Evolutionary conservation across 2,113 vertebrate species (phyloP).

Genomic region (Colistium nudipinnis): DNA sequence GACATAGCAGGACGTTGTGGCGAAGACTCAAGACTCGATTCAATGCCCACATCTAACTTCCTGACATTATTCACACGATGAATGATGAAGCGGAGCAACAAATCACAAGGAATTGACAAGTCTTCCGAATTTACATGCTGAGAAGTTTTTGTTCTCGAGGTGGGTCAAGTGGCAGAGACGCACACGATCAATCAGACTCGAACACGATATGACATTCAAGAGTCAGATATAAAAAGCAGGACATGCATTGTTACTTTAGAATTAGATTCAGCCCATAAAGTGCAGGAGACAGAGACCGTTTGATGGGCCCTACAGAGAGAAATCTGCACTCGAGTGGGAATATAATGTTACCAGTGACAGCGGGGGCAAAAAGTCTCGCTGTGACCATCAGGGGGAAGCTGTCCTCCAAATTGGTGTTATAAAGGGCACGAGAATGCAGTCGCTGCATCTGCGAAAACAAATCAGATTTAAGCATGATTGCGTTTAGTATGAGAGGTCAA

Average conservation of each 20-base stretch:
- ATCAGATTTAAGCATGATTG: not conserved
- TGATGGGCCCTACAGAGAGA: not conserved
- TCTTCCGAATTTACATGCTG: not conserved
- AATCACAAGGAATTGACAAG: not conserved
- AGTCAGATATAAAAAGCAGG: constrained; percentile 12
- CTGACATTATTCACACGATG: not conserved
- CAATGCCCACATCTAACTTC: not conserved
- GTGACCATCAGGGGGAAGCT: not conserved
- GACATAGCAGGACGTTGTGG: not conserved
- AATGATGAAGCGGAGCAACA: not conserved
- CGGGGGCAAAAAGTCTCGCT: not conserved
- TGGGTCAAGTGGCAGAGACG: not conserved
- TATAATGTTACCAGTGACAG: constrained; percentile 3
- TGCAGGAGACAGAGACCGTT: not conserved
- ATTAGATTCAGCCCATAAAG: constrained; percentile 13
- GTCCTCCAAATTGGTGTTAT: not conserved
- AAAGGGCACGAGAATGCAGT: too few species aligned
- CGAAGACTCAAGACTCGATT: not conserved
- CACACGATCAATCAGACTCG: constrained; percentile 8
- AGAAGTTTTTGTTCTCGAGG: not conserved
- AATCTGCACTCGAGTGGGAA: constrained; percentile 16
- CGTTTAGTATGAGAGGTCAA: not conserved
- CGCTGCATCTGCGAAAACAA: too few species aligned
- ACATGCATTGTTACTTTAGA: constrained; percentile 18
- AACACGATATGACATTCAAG: constrained; percentile 5